Evolutionary conservation across 2,113 vertebrate genomes (phyloP).

Genomic region (Ptilonorhynchus violaceus): DNA sequence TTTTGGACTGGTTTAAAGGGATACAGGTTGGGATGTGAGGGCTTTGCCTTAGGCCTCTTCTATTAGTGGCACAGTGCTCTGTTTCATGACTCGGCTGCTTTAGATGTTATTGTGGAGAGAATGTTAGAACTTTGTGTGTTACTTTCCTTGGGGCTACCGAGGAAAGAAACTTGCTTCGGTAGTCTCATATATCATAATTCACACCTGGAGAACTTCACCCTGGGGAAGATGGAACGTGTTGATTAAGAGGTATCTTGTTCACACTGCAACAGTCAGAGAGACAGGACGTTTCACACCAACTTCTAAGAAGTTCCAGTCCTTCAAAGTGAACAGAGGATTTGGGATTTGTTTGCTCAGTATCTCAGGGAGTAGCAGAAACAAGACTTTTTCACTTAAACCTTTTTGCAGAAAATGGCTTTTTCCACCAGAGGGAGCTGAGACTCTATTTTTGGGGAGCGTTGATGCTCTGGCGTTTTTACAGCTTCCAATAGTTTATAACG

Average conservation of each 20-base stretch:
- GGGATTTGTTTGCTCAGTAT: not conserved
- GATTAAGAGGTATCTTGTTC: not conserved
- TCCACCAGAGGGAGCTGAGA: constrained; percentile 48
- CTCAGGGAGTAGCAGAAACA: not conserved
- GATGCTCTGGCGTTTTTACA: not conserved
- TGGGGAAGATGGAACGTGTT: not conserved
- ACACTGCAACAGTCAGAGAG: not conserved
- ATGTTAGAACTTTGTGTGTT: not conserved
- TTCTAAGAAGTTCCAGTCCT: not conserved
- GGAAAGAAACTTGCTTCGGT: too few relatives aligned
- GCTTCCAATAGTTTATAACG: not conserved
- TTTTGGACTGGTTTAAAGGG: not conserved
- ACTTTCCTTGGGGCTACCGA: not conserved
- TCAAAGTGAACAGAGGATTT: not conserved
- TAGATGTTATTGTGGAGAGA: not conserved
- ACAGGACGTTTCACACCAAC: not conserved
- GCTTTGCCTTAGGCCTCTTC: not conserved
- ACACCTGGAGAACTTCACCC: not conserved
- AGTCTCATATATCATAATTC: not conserved
- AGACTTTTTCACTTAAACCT: not conserved
- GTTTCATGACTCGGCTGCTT: not conserved
- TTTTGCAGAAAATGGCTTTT: not conserved
- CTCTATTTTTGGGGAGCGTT: not conserved
- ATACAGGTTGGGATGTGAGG: not conserved
- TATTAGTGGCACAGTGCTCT: not conserved